phyloP scores from a whole-genome alignment of 2,888 invertebrate species.

The Melinopterus prodromus region DNA sequence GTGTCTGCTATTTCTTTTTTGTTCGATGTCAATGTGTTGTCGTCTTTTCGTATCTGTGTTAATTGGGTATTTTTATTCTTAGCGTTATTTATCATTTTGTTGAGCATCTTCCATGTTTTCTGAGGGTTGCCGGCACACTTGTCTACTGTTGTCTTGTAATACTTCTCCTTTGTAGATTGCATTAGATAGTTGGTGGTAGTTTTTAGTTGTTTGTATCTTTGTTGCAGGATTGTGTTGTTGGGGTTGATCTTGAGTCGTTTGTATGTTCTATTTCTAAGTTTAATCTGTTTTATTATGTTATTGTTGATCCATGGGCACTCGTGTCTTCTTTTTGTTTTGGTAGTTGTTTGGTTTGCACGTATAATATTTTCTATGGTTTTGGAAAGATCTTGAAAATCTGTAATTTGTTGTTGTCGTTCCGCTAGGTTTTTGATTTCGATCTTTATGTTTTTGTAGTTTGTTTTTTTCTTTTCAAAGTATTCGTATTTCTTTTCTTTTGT shows the following conservation, averaged over 20 bases:
- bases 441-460: background rate
- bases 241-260: background rate
- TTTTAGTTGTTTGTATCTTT: background rate
- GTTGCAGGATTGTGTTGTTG: background rate
- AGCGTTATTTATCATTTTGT: background rate
- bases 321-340: background rate
- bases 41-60: background rate
- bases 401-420: background rate
- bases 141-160: background rate
- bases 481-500: background rate
- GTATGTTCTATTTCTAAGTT: background rate
- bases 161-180: background rate
- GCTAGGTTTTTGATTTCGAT: background rate
- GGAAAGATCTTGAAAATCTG: background rate
- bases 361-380: background rate
- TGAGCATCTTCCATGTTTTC: background rate
- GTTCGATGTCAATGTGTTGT: background rate
- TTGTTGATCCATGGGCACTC: background rate
- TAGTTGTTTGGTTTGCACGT: background rate
- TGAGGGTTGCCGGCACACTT: background rate
- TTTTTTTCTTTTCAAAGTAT: background rate
- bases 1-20: background rate
- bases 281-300: background rate
- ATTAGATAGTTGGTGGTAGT: background rate
- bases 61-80: background rate